phyloP scores from a whole-genome alignment of 53 echinoderm and acorn worm species.

The Stichopus horrens region DNA sequence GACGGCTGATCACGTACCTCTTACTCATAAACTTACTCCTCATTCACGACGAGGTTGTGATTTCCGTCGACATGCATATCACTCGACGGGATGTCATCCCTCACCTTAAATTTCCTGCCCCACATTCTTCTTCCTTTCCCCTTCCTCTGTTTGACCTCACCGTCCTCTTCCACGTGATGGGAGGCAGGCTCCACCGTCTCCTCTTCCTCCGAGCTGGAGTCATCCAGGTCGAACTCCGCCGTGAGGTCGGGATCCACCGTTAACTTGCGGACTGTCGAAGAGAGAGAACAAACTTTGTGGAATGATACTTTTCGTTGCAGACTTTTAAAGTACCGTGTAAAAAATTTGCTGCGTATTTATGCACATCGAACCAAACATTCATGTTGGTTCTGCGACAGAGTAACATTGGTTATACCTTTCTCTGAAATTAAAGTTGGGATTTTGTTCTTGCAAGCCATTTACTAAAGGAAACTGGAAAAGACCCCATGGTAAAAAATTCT shows the following conservation, averaged over 20 bases:
- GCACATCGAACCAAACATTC: no score
- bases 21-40: background rate
- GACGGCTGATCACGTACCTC: background rate
- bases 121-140: conserved; percentile 84
- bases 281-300: background rate
- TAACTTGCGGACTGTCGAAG: conserved; percentile 60
- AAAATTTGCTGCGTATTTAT: no score
- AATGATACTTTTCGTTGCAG: no score
- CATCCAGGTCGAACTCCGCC: conserved; percentile 61
- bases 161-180: conserved; percentile 24
- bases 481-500: no score
- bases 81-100: background rate
- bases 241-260: conserved; percentile 75
- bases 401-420: no score
- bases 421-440: no score
- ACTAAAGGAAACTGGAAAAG: no score
- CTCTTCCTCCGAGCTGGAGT: conserved; percentile 58
- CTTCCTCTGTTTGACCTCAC: conserved; percentile 44
- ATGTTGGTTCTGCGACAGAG: no score
- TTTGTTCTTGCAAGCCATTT: no score
- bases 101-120: conserved; percentile 97
- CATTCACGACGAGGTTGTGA: background rate
- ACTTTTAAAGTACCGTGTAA: no score
- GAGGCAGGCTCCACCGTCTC: conserved; percentile 33
- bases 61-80: background rate